phyloP scores from a whole-genome alignment of 30 jellyfish, hydroid and myxozoan species.

The Clytia hemisphaerica region DNA sequence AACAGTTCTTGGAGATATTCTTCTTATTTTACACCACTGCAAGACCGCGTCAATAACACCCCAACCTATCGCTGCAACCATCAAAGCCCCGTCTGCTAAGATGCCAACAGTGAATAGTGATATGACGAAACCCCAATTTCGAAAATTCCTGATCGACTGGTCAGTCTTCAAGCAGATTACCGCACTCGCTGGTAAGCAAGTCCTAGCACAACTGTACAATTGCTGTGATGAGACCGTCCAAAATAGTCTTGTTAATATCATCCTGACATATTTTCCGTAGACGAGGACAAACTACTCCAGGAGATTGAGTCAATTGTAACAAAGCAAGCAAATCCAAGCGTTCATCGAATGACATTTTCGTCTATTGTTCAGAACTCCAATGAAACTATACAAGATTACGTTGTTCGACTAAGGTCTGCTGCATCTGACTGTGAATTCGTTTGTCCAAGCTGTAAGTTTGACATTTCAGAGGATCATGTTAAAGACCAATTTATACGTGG shows the following conservation, averaged over 20 bases:
- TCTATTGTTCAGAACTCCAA: not conserved
- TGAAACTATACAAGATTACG: not conserved
- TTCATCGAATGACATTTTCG: not conserved
- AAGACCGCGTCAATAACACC: not conserved
- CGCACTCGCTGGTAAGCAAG: not conserved
- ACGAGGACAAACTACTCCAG: not conserved
- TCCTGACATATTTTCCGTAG: conserved; percentile 1
- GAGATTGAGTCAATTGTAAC: not conserved
- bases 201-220: not conserved
- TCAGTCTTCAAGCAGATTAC: not conserved
- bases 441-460: conserved; percentile 1
- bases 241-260: not conserved
- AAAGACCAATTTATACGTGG: not conserved
- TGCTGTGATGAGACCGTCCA: conserved; percentile 6
- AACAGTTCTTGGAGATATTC: conserved; percentile 5
- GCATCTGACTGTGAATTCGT: not conserved
- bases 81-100: not conserved
- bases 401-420: not conserved
- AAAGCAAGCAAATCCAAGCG: not conserved
- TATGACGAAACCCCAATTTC: not conserved
- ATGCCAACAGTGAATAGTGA: not conserved
- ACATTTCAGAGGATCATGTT: not conserved
- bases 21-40: not conserved
- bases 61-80: not conserved
- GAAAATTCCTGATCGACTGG: conserved; percentile 2